These are phyloP conservation scores for Bolborhynchus lineola DNA, from an alignment of 2,113 vertebrate genomes.

Conservation along the genomic window DNA sequence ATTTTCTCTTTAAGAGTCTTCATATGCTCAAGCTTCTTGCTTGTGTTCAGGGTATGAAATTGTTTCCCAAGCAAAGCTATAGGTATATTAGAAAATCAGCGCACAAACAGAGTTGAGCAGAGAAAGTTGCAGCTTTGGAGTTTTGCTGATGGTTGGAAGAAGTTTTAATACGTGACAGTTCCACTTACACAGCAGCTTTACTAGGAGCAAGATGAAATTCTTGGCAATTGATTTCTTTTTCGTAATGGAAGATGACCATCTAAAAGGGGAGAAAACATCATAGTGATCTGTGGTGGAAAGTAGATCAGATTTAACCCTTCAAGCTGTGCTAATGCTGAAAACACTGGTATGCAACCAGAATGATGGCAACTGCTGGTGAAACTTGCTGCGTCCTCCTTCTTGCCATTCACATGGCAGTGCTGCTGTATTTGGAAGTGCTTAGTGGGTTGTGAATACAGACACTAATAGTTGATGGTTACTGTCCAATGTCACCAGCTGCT, in stretches of 20 bases:
- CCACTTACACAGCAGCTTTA: conserved; percentile 21
- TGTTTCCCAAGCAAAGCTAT: background rate
- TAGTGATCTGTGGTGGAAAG: background rate
- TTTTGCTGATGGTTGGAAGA: background rate
- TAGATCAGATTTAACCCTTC: background rate
- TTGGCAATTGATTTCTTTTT: background rate
- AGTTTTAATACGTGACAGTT: conserved; percentile 28
- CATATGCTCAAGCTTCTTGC: background rate
- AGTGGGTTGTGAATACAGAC: background rate
- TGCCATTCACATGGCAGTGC: background rate
- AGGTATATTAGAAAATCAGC: background rate
- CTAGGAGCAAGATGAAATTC: background rate
- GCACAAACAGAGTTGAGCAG: background rate
- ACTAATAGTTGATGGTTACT: background rate
- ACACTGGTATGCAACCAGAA: background rate
- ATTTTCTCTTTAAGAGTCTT: background rate
- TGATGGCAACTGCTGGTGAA: background rate
- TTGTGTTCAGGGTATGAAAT: background rate
- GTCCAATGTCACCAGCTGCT: background rate
- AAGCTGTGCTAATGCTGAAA: background rate
- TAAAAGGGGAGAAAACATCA: background rate
- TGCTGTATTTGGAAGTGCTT: background rate
- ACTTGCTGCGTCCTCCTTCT: background rate
- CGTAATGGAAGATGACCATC: background rate
- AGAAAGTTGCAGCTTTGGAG: background rate